Conservation (phyloP, 2,797 vertebrate genomes). For the Synaphobranchus kaupii region DNA sequence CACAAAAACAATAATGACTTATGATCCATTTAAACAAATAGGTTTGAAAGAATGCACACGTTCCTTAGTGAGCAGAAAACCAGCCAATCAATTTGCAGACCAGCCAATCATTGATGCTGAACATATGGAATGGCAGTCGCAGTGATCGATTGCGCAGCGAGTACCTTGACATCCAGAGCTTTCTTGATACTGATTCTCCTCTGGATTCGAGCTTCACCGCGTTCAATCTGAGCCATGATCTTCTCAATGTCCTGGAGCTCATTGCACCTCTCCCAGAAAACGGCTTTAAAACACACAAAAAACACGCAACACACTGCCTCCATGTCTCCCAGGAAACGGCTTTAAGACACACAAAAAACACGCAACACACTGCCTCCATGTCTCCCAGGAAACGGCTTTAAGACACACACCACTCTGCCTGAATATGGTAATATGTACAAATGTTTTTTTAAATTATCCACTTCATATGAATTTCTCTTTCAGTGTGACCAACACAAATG, state of each 20-base stretch:
- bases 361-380: conserved; percentile 70
- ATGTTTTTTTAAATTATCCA: not conserved
- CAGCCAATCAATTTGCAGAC: not conserved
- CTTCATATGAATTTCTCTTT: not conserved
- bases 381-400: conserved; percentile 71
- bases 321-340: conserved; percentile 78
- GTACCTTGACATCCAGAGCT: conserved; percentile 95
- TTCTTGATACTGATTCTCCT: conserved; percentile 98
- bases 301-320: conserved; percentile 52
- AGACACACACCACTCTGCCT: conserved; percentile 49
- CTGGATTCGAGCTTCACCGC: conserved; percentile 97
- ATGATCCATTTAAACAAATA: conserved; percentile 4
- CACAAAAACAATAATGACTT: conserved; percentile 18
- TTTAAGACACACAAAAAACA: conserved; percentile 1
- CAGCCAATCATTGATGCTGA: not conserved
- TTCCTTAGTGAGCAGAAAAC: not conserved
- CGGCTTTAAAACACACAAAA: conserved; percentile 71
- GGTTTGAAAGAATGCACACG: conserved; percentile 17
- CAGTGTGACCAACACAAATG: not conserved
- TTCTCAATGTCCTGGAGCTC: conserved; percentile 98
- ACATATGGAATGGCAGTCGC: not conserved
- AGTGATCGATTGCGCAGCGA: not conserved
- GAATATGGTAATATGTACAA: not conserved
- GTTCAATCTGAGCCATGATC: conserved; percentile 99
- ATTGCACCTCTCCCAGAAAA: conserved; percentile 85